phyloP scores from a whole-genome alignment of 1,140 invertebrate genomes.

The Nymphalis io region DNA sequence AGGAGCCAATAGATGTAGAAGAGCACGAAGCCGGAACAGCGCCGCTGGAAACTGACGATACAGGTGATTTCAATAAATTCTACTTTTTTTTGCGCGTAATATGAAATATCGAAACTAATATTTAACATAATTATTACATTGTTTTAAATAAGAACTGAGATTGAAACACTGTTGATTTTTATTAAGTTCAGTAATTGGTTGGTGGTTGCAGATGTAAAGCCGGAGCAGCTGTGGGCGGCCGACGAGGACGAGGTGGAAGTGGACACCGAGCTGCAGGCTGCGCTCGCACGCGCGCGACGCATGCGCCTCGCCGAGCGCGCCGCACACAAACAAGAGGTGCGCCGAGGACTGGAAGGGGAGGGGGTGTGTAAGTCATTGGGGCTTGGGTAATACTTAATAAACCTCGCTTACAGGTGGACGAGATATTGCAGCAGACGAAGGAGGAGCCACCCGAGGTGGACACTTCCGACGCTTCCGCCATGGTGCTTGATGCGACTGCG shows the following conservation, averaged over 20 bases:
- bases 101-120: too few relatives aligned
- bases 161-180: too few relatives aligned
- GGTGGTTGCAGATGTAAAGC: conserved; percentile 63
- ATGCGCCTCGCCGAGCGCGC: conserved; percentile 51
- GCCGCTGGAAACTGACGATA: conserved; percentile 75
- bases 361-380: too few relatives aligned
- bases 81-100: too few relatives aligned
- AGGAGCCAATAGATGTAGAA: conserved; percentile 76
- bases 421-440: conserved; percentile 69
- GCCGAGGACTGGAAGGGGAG: background rate
- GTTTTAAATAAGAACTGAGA: too few relatives aligned
- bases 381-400: conserved; percentile 6
- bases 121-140: too few relatives aligned
- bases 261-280: conserved; percentile 86
- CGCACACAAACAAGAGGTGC: conserved; percentile 57
- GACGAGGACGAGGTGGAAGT: conserved; percentile 91
- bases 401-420: conserved; percentile 56
- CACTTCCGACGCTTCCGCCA: conserved; percentile 80
- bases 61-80: conserved; percentile 36
- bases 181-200: too few relatives aligned
- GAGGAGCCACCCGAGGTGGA: conserved; percentile 74
- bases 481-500: conserved; percentile 95
- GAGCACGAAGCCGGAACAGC: conserved; percentile 62
- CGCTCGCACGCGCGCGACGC: conserved; percentile 65
- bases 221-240: conserved; percentile 83